Percentiles rank a stretch among this genome's conserved stretches.
These are phyloP conservation scores for Dicaeum eximium DNA, from an alignment of 2,113 vertebrate species.

Conservation along the genomic window DNA sequence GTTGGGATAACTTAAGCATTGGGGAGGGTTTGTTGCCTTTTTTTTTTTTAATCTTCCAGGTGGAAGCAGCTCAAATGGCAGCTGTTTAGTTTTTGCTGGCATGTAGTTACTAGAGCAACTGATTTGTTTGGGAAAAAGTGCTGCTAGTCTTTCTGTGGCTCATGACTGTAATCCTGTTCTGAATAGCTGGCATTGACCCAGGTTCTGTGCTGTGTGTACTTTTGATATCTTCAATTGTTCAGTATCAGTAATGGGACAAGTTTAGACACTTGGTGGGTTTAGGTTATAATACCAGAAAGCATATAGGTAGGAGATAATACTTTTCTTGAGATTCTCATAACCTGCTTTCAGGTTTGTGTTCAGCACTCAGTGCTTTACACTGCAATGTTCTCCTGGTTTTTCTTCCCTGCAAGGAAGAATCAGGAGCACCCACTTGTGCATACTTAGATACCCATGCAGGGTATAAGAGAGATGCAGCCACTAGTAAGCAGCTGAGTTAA, in stretches of 20 bases:
- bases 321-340: background rate
- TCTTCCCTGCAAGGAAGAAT: background rate
- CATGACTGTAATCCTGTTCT: background rate
- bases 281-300: background rate
- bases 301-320: background rate
- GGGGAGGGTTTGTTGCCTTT: background rate
- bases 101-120: constrained; percentile 14
- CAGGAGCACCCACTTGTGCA: background rate
- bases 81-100: background rate
- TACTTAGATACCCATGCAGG: background rate
- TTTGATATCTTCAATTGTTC: background rate
- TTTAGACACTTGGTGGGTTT: background rate
- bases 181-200: background rate
- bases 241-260: background rate
- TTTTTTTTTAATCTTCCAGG: background rate
- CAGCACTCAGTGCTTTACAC: background rate
- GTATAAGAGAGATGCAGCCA: background rate
- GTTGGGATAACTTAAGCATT: background rate
- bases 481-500: background rate
- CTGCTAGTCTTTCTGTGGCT: background rate
- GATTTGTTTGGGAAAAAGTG: constrained; percentile 44
- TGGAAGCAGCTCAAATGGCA: background rate
- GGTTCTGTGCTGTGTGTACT: background rate
- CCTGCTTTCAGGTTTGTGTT: background rate
- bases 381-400: background rate